A percentile compares a stretch with the other conserved stretches of the same genome.
These are phyloP conservation scores for Scaptomyza pallida DNA, from an alignment of 1,140 invertebrate species.

Conservation along the genomic window DNA sequence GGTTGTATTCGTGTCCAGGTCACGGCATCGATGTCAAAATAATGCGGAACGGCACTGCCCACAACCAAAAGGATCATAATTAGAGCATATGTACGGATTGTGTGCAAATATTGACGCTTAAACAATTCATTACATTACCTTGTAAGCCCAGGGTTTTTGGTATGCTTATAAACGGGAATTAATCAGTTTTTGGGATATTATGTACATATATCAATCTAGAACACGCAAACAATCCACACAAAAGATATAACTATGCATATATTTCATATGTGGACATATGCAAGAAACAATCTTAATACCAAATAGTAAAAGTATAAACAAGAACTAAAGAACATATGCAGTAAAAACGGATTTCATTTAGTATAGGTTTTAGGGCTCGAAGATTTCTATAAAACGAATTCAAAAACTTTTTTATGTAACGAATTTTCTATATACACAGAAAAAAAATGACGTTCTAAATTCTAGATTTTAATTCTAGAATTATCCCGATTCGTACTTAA, in stretches of 20 bases:
- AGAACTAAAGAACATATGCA: constrained; percentile 15
- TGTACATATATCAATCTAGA: constrained; percentile 65
- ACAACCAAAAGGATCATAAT: constrained; percentile 76
- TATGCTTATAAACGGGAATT: constrained; percentile 52
- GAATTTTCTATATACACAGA: no score
- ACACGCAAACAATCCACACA: constrained; percentile 51
- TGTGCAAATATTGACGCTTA: constrained; percentile 73
- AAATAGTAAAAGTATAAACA: constrained; percentile 8
- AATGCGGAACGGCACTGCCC: constrained; percentile 63
- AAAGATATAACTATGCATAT: background rate
- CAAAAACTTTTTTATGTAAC: no score
- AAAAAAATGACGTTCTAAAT: no score
- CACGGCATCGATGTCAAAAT: constrained; percentile 56
- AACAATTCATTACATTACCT: background rate
- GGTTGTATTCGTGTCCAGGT: constrained; percentile 32
- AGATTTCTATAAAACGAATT: no score
- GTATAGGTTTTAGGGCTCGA: background rate
- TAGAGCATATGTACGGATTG: constrained; percentile 82
- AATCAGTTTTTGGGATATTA: constrained; percentile 71
- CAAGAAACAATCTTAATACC: constrained; percentile 11
- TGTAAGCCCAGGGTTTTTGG: constrained; percentile 11
- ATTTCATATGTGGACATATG: constrained; percentile 21
- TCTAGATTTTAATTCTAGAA: no score
- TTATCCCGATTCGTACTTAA: no score
- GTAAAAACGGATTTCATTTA: background rate